phyloP scores from a whole-genome alignment of 2,113 vertebrate species.

The Albula glossodonta region DNA sequence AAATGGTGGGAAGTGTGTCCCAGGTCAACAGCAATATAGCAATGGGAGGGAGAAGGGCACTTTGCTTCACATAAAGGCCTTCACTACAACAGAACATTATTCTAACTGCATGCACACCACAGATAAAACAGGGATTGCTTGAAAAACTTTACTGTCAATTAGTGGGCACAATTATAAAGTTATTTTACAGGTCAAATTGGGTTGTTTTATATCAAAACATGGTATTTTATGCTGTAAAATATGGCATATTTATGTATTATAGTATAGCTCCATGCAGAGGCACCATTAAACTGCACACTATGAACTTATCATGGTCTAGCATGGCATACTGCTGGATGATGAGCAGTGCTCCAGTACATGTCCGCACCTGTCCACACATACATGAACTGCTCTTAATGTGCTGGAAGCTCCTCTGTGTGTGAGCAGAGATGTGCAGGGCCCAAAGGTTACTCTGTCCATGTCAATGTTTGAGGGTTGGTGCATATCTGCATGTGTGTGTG shows the following conservation, averaged over 20 bases:
- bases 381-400: neutral
- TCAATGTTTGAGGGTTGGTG: neutral
- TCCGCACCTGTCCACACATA: neutral
- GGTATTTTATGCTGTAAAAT: no score
- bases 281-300: neutral
- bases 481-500: slow-evolving; percentile 28
- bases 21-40: slow-evolving; percentile 1
- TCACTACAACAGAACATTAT: slow-evolving; percentile 2
- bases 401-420: neutral
- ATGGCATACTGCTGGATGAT: neutral
- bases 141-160: neutral
- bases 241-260: neutral
- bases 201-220: neutral
- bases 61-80: slow-evolving; percentile 14
- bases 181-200: neutral
- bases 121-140: neutral
- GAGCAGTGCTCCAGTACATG: neutral
- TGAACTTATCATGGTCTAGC: neutral
- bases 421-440: neutral
- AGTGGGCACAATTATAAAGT: neutral
- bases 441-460: neutral
- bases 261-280: neutral
- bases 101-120: neutral
- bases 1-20: slow-evolving; percentile 1
- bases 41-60: neutral